Percentiles rank a stretch among this genome's conserved stretches.
phyloP scores from a whole-genome alignment of 2,113 vertebrate genomes.

The Tringa solitaria region DNA sequence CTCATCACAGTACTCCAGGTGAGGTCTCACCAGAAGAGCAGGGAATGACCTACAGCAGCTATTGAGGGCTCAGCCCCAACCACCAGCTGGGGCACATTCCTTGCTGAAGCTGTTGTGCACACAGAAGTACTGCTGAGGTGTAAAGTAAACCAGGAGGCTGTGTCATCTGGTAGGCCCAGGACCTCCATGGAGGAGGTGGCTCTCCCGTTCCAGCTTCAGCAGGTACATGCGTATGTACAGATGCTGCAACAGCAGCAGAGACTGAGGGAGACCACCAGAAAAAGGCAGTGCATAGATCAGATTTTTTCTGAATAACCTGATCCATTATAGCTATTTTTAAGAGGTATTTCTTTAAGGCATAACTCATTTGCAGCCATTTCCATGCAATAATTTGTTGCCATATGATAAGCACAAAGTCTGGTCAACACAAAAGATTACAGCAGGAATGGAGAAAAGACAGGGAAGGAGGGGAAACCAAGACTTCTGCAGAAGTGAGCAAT shows the following conservation, averaged over 20 bases:
- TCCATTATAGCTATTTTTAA: background rate
- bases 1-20: too few relatives aligned
- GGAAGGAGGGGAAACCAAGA: background rate
- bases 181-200: background rate
- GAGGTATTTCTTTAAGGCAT: background rate
- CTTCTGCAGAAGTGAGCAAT: background rate
- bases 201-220: background rate
- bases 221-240: accelerated
- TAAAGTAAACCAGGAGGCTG: background rate
- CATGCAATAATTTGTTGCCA: background rate
- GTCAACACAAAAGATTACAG: background rate
- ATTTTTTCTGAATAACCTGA: background rate
- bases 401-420: background rate
- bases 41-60: accelerated
- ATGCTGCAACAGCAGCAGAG: background rate
- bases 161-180: background rate
- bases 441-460: background rate
- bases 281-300: background rate
- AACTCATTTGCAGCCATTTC: background rate
- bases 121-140: too few relatives aligned
- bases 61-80: background rate
- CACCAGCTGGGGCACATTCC: background rate
- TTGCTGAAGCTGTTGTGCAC: accelerated
- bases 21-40: too few relatives aligned
- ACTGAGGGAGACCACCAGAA: accelerated